Base-by-base conservation (phyloP, 37 sponge, comb jelly and placozoan genomes). In the Beroe forskalii region DNA sequence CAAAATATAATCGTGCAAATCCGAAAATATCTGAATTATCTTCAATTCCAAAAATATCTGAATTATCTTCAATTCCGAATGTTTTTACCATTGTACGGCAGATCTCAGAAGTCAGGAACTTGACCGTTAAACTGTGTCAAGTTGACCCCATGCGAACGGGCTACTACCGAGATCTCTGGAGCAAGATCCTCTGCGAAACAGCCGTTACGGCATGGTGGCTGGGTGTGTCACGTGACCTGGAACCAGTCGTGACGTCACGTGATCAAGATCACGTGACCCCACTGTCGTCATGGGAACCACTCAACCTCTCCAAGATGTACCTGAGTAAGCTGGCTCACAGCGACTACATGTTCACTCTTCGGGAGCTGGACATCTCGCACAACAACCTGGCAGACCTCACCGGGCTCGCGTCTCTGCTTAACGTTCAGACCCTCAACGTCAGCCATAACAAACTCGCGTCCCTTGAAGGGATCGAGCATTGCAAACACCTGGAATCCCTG, bases 301-400 rank as follows among this genome's bases (percentile, higher is more conserved):
- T 69, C 27, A 69, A 69, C 72, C 38, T 69, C 6, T 69, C 72
- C 38, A 69, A 69, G 72, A 69, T 32, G 72, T 69, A 69, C 39
- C 35, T 69, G 37, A 69, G 37, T 33, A 69, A 69, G 72, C 38
- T 69, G 9, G 72, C 37, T 27, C 72, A 69, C 39, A 36, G 38
- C 32, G 72, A 69, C 37, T 69, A 69, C 38, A 69, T 69, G 72
- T 69, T 69, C 19, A 20, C 72, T 19, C 72, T 69, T 19, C 72
- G 38, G 19, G 72, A 69, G 19, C 38, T 69, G 9, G 72, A 69
- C 38, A 12, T 69, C 38, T 69, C 72, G 19, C 72, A 69, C 39
- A 69, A 69, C 72, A 69, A 69, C 32, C 4, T 69, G 8, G 32
- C 72, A 2, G 12, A 37, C 32, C 38, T 69, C 20, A 69, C 72